Evolutionary conservation across 2,113 vertebrate genomes (phyloP).

Genomic region (Hippocampus abdominalis): DNA sequence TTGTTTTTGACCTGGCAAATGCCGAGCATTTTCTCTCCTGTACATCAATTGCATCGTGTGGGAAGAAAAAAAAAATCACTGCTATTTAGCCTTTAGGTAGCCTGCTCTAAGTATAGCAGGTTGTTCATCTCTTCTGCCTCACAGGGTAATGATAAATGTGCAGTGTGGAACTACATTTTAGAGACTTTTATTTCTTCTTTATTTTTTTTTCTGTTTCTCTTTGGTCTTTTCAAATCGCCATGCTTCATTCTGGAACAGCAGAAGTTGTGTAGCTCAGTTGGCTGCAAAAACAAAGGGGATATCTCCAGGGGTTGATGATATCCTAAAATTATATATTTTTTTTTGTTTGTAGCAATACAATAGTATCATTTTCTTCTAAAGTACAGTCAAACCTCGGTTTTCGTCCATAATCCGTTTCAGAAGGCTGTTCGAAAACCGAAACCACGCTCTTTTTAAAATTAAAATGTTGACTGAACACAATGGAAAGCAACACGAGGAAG

Average conservation of each 20-base stretch:
- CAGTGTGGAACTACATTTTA: conserved; percentile 31
- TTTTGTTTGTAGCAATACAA: too few species aligned
- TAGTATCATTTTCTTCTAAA: too few species aligned
- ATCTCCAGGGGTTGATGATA: conserved; percentile 26
- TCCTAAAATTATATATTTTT: conserved; percentile 5
- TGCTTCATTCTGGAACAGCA: neutral
- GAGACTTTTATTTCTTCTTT: neutral
- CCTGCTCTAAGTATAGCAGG: conserved; percentile 56
- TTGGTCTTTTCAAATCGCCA: conserved; percentile 24
- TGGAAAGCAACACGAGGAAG: too few species aligned
- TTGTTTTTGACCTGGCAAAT: conserved; percentile 44
- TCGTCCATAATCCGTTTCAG: too few species aligned
- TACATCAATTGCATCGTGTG: conserved; percentile 42
- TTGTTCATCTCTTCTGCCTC: conserved; percentile 51
- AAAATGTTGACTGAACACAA: too few species aligned
- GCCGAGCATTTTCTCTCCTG: conserved; percentile 37
- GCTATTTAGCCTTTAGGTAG: conserved; percentile 63
- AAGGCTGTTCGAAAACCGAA: too few species aligned
- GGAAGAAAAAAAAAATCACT: conserved; percentile 45
- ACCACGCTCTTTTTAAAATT: too few species aligned
- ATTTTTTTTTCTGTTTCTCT: conserved; percentile 17
- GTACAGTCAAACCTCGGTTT: too few species aligned
- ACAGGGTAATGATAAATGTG: conserved; percentile 44
- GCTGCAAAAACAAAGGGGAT: conserved; percentile 25
- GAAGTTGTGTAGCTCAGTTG: conserved; percentile 30